Evolutionary conservation across 2,888 invertebrate species (phyloP).

Genomic region (Osmoderma eremita): DNA sequence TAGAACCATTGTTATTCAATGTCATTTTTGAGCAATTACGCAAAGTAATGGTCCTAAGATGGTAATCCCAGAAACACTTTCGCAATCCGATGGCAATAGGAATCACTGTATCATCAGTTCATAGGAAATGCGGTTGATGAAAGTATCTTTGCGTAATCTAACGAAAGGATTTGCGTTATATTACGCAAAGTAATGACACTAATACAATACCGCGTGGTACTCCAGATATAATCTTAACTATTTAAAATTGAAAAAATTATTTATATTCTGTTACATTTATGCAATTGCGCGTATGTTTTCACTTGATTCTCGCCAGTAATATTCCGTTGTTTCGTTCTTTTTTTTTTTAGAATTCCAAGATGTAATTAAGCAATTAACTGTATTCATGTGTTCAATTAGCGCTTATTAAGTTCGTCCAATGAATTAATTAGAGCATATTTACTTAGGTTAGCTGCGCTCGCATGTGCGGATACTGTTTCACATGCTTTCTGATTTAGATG

Average conservation of each 20-base stretch:
- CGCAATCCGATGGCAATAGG: no score
- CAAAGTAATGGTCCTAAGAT: no score
- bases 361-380: slow-evolving; percentile 45
- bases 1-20: no score
- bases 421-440: slow-evolving; percentile 39
- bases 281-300: neutral
- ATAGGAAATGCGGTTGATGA: no score
- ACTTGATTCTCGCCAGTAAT: neutral
- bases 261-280: neutral
- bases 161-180: no score
- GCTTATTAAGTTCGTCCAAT: slow-evolving; percentile 38
- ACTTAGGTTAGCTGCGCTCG: slow-evolving; percentile 22
- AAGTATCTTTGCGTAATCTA: no score
- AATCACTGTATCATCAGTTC: no score
- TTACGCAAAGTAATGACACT: neutral
- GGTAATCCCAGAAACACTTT: no score
- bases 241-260: neutral
- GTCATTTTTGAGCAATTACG: no score
- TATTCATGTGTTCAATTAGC: slow-evolving; percentile 44
- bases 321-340: slow-evolving; percentile 3
- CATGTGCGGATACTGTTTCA: slow-evolving; percentile 8
- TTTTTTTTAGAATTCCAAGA: slow-evolving; percentile 23
- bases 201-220: neutral
- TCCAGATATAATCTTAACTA: neutral
- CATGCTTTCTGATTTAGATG: slow-evolving; percentile 21